phyloP scores from a whole-genome alignment of 2,113 vertebrate species.

The Syngnathus typhle region DNA sequence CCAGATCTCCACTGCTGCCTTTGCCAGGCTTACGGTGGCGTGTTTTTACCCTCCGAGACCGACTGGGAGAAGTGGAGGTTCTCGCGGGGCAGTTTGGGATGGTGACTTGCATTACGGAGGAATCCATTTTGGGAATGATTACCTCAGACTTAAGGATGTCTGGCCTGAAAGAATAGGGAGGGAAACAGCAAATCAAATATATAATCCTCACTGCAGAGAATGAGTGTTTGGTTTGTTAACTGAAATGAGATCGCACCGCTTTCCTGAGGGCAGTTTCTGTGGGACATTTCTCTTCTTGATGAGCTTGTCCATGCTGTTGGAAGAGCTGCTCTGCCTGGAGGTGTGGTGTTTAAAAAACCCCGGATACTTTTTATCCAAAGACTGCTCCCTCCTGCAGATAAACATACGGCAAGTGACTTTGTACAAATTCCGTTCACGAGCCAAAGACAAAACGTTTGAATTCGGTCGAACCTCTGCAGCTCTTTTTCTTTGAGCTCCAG shows the following conservation, averaged over 20 bases:
- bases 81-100: slow-evolving; percentile 82
- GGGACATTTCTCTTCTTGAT: slow-evolving; percentile 94
- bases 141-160: slow-evolving; percentile 92
- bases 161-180: slow-evolving; percentile 67
- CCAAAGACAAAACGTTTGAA: background rate
- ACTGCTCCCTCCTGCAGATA: slow-evolving; percentile 83
- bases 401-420: background rate
- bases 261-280: slow-evolving; percentile 89
- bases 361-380: slow-evolving; percentile 88
- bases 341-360: slow-evolving; percentile 85
- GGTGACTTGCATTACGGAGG: slow-evolving; percentile 83
- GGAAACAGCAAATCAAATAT: slow-evolving; percentile 15
- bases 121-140: slow-evolving; percentile 87
- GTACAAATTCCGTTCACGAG: background rate
- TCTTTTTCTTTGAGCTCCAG: slow-evolving; percentile 96
- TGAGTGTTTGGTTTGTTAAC: slow-evolving; percentile 19
- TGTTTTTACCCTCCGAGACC: slow-evolving; percentile 82
- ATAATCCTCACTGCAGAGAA: slow-evolving; percentile 8
- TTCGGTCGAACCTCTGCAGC: slow-evolving; percentile 75
- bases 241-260: slow-evolving; percentile 70
- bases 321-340: slow-evolving; percentile 76
- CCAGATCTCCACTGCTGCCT: slow-evolving; percentile 84
- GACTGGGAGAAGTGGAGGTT: slow-evolving; percentile 82
- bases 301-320: slow-evolving; percentile 91
- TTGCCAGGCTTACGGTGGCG: slow-evolving; percentile 83